A percentile compares a stretch with the other conserved stretches of the same genome.
These are phyloP conservation scores for Nymphalis urticae DNA, from an alignment of 2,888 invertebrate species.

Conservation along the genomic window DNA sequence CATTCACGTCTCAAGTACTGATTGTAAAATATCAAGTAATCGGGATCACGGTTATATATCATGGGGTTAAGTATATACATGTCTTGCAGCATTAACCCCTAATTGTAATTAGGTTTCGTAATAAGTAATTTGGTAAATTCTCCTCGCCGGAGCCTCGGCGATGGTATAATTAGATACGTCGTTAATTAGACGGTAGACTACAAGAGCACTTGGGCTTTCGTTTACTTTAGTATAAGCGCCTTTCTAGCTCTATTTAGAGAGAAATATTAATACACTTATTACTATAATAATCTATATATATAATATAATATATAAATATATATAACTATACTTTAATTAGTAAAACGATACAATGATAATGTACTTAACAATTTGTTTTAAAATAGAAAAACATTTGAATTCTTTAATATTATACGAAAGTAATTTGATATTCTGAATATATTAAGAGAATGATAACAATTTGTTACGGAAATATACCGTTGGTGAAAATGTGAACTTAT, in stretches of 20 bases:
- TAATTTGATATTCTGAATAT: no score
- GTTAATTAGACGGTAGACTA: slow-evolving; percentile 72
- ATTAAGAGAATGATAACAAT: no score
- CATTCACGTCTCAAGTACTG: not conserved
- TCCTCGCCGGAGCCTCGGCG: slow-evolving; percentile 59
- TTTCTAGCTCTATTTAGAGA: slow-evolving; percentile 44
- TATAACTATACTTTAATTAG: no score
- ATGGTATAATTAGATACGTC: slow-evolving; percentile 78
- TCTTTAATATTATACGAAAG: no score
- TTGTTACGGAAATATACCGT: no score
- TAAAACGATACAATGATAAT: no score
- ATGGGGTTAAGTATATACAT: slow-evolving; percentile 33
- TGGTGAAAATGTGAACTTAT: no score
- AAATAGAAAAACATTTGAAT: no score
- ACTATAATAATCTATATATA: no score
- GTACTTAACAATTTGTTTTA: no score
- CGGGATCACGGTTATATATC: slow-evolving; percentile 15
- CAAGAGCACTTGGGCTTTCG: slow-evolving; percentile 68
- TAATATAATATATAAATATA: no score
- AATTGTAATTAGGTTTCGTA: slow-evolving; percentile 71
- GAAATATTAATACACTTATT: slow-evolving; percentile 12
- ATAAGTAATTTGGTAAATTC: slow-evolving; percentile 75
- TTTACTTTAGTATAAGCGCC: slow-evolving; percentile 51
- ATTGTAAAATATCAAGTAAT: slow-evolving; percentile 1
- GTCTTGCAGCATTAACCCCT: slow-evolving; percentile 60